Evolutionary conservation across 2,113 vertebrate genomes (phyloP), one percentile per base, ranked within the genome.

Genomic region (Riparia riparia): DNA sequence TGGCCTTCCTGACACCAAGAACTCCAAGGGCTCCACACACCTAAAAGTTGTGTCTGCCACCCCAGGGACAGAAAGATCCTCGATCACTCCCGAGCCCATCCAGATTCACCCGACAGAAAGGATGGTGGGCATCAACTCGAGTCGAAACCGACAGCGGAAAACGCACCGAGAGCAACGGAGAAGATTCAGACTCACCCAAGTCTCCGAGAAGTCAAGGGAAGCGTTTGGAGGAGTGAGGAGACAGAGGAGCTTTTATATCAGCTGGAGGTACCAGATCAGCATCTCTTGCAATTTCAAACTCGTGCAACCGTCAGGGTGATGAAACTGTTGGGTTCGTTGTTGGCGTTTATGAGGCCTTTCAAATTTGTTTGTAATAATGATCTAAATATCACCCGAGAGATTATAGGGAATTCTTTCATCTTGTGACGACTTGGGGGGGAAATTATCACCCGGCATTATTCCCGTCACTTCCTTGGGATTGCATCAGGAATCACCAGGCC

Each of bases 341-440:
- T 54, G 34, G 61, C 16, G 9, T 88, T 95, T 88, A 92, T 7
- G 56, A 93, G 82, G 54, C 47, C 51, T 82, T 63, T 47, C 65
- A 78, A 78, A 96, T 95, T 85, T 90, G 56, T 87, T 70, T 78
- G 78, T 54, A 76, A 41, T 25, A 25, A 63, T 16, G 56, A 73
- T 32, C 32, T 32, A 57, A 89, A 50, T 60, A 50, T 45, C 49
- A 5, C 28, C 34, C 37, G 31, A 85, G 31, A 85, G 70, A 78
- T 92, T 69, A 65, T 1, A 14, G 77, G 24, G n/a, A 58, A 94
- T 91, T 91, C 86, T 96, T 95, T 94, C 72, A 96, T 93, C 89
- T 84, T 58, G 28, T 89, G 56, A 51, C 2, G 2, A n/a, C 26
- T 24, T 87, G 22, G 19, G 50, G 50, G 42, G 26, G 24, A 65